phyloP scores from a whole-genome alignment of 2,113 vertebrate genomes.

The Clarias magur region DNA sequence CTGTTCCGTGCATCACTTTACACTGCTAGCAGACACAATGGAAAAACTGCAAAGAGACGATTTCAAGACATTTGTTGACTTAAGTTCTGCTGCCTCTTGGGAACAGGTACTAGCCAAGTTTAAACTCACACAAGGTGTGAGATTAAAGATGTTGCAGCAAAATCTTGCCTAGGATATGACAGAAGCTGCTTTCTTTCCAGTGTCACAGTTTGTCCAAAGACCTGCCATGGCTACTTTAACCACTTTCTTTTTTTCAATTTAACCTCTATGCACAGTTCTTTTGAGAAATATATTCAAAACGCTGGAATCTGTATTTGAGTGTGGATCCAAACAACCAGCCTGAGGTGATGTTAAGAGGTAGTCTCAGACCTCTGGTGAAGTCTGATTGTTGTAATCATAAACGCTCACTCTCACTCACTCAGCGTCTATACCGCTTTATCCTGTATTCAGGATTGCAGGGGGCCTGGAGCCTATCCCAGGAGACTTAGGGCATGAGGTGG shows the following conservation, averaged over 20 bases:
- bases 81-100: constrained; percentile 62
- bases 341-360: background rate
- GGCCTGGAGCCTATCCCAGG: too few relatives aligned
- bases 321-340: background rate
- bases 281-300: background rate
- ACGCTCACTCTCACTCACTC: background rate
- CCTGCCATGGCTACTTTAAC: background rate
- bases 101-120: constrained; percentile 69
- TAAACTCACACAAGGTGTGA: background rate
- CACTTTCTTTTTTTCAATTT: background rate
- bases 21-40: constrained; percentile 54
- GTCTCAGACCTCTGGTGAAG: background rate
- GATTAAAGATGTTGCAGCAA: background rate
- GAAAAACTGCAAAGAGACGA: constrained; percentile 67
- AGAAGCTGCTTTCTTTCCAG: background rate
- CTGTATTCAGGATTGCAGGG: too few relatives aligned
- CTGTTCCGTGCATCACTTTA: constrained; percentile 60
- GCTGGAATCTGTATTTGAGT: background rate
- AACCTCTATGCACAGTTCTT: background rate
- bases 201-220: background rate
- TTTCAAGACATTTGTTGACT: constrained; percentile 62
- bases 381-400: background rate
- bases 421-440: too few relatives aligned
- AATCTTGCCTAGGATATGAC: background rate
- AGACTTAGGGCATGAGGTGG: too few relatives aligned